These are phyloP conservation scores for Phyto melanocephala DNA, from an alignment of 2,888 invertebrate genomes.

Conservation along the genomic window DNA sequence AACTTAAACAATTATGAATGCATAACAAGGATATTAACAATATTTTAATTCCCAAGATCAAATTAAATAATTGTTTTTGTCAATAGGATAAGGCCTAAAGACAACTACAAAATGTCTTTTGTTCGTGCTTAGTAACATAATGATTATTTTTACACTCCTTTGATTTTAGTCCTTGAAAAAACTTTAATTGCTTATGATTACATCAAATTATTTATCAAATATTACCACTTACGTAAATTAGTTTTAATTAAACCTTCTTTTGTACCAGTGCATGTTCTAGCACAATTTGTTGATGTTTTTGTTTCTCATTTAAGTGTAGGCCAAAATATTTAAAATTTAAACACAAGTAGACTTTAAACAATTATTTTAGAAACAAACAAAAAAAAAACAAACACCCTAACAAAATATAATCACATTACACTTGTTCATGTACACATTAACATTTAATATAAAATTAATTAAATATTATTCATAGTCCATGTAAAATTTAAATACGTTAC, in stretches of 20 bases:
- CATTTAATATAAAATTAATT: slow-evolving; percentile 37
- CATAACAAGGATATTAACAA: no score
- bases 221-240: background rate
- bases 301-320: background rate
- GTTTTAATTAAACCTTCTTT: background rate
- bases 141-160: no score
- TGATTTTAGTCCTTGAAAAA: no score
- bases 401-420: slow-evolving; percentile 5
- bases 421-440: slow-evolving; percentile 26
- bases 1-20: no score
- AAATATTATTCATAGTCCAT: slow-evolving; percentile 9
- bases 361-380: background rate
- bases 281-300: background rate
- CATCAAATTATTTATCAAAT: background rate
- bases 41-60: no score
- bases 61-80: no score
- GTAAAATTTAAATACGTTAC: background rate
- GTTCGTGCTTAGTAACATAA: no score
- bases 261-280: background rate
- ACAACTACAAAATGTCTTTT: no score
- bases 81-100: no score
- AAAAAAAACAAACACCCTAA: background rate
- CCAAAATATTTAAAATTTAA: no score
- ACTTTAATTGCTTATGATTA: no score
- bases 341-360: no score